These are phyloP conservation scores for Polypedilum pembai DNA, from an alignment of 1,140 invertebrate genomes.

Conservation along the genomic window DNA sequence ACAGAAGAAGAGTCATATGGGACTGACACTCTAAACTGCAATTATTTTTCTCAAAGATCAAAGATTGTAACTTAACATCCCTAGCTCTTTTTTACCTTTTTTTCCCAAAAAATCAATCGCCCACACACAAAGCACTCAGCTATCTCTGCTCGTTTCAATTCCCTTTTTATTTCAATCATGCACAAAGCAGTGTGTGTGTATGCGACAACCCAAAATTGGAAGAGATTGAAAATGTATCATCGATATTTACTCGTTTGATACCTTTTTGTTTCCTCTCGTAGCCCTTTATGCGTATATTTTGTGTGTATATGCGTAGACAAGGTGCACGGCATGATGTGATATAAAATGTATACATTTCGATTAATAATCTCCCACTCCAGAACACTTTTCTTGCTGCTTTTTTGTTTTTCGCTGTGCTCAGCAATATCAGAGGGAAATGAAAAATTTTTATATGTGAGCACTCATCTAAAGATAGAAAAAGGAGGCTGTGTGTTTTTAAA, in stretches of 20 bases:
- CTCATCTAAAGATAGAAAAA: too few relatives aligned
- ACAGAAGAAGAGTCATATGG: too few relatives aligned
- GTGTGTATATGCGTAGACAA: not conserved
- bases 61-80: too few relatives aligned
- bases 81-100: too few relatives aligned
- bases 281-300: not conserved
- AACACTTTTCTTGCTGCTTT: not conserved
- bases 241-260: not conserved
- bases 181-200: not conserved
- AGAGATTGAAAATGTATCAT: not conserved
- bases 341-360: not conserved
- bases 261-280: not conserved
- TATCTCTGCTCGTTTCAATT: not conserved
- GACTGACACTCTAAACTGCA: too few relatives aligned
- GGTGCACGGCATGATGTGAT: constrained; percentile 3
- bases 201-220: not conserved
- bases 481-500: too few relatives aligned
- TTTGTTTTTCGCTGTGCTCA: not conserved
- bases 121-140: not conserved
- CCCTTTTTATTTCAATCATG: not conserved
- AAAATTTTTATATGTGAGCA: too few relatives aligned
- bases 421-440: too few relatives aligned
- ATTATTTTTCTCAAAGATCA: too few relatives aligned
- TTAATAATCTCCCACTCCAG: not conserved
- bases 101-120: too few relatives aligned